Percentiles rank a stretch among this genome's conserved stretches.
Conservation (phyloP, 1,140 invertebrate species). For the Forficula auricularia region DNA sequence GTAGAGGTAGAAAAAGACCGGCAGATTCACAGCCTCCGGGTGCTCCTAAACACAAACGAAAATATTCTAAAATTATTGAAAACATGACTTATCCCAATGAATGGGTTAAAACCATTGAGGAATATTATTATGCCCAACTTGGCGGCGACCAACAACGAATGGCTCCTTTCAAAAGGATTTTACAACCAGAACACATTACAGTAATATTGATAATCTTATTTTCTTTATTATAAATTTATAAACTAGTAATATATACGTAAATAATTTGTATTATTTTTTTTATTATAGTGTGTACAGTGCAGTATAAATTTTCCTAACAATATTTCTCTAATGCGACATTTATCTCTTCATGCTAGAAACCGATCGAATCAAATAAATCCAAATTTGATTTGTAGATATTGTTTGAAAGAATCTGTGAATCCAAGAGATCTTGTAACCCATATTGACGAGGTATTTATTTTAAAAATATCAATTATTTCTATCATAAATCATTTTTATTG, state of each 20-base stretch:
- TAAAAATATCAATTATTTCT: neutral
- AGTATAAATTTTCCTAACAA: constrained; percentile 34
- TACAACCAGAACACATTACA: neutral
- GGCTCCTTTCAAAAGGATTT: neutral
- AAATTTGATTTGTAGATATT: constrained; percentile 15
- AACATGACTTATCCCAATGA: neutral
- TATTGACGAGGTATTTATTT: constrained; percentile 14
- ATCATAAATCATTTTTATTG: neutral
- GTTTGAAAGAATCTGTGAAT: constrained; percentile 18
- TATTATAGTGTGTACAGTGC: constrained; percentile 36
- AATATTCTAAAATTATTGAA: neutral
- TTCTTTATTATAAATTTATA: neutral
- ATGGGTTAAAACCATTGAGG: neutral
- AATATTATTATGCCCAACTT: neutral
- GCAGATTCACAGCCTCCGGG: neutral
- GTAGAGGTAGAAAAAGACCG: neutral
- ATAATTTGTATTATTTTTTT: constrained; percentile 4
- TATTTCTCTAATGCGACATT: constrained; percentile 46
- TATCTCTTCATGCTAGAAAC: constrained; percentile 25
- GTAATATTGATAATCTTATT: neutral
- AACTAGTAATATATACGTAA: neutral
- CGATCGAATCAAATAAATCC: constrained; percentile 1
- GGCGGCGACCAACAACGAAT: neutral
- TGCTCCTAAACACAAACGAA: neutral
- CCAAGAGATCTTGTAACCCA: constrained; percentile 13